phyloP scores from a whole-genome alignment of 2,888 invertebrate genomes.

The Steinernema scapterisci region DNA sequence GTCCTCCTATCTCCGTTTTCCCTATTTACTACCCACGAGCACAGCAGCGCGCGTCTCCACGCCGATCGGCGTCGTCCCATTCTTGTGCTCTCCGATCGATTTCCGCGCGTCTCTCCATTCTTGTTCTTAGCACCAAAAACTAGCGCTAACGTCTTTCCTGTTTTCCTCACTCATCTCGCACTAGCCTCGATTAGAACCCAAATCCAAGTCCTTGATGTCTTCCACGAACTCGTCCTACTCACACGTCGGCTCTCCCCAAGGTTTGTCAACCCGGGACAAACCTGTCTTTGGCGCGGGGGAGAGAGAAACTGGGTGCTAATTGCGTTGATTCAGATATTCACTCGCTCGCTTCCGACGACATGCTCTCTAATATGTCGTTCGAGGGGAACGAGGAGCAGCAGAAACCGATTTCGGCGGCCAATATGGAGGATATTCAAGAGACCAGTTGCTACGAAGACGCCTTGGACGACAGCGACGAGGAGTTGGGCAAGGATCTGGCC shows the following conservation, averaged over 20 bases:
- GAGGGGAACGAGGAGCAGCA: neutral
- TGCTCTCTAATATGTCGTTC: constrained; percentile 12
- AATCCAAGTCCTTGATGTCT: neutral
- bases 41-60: too few relatives aligned
- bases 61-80: neutral
- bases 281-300: too few relatives aligned
- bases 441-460: constrained; percentile 36
- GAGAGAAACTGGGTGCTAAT: neutral
- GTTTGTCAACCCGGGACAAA: neutral
- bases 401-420: neutral
- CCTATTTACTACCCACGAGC: neutral
- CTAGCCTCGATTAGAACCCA: neutral
- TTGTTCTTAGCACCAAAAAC: neutral
- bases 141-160: too few relatives aligned
- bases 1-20: neutral
- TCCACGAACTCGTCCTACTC: neutral
- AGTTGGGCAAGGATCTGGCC: constrained; percentile 29
- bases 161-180: too few relatives aligned
- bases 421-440: constrained; percentile 21
- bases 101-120: neutral
- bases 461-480: constrained; percentile 36
- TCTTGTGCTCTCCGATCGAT: neutral
- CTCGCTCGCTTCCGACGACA: neutral
- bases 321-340: neutral
- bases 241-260: neutral